Evolutionary conservation across 1,140 invertebrate species (phyloP).

Genomic region (Drosophila pruinosa): DNA sequence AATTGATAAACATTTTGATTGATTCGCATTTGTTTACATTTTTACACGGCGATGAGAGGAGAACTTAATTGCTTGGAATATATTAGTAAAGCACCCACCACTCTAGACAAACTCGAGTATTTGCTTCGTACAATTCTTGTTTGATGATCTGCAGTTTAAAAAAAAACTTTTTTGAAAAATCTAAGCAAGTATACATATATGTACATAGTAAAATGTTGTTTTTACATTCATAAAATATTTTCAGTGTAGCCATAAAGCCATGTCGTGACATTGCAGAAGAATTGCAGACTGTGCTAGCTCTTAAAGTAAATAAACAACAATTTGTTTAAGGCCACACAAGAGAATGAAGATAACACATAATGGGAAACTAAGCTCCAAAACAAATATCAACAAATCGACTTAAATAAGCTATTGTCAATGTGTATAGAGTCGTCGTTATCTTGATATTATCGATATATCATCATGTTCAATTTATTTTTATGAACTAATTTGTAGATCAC

Average conservation of each 20-base stretch:
- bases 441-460: not conserved
- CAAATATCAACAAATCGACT: not conserved
- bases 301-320: not conserved
- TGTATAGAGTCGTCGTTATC: not conserved
- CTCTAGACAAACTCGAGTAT: too few relatives aligned
- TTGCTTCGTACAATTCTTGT: too few relatives aligned
- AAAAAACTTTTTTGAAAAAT: too few relatives aligned
- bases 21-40: not conserved
- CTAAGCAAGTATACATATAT: too few relatives aligned
- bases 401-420: not conserved
- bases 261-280: constrained; percentile 19
- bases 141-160: too few relatives aligned
- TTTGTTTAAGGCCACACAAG: not conserved
- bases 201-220: too few relatives aligned
- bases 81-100: too few relatives aligned
- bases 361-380: not conserved
- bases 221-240: not conserved
- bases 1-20: constrained; percentile 49
- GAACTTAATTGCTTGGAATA: too few relatives aligned
- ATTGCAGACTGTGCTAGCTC: not conserved
- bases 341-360: not conserved
- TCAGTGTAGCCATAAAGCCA: constrained; percentile 13
- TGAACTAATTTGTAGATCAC: too few relatives aligned
- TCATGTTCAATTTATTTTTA: too few relatives aligned
- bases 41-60: not conserved